phyloP scores from a whole-genome alignment of 2,888 invertebrate species.

The Ephialtes manifestator region DNA sequence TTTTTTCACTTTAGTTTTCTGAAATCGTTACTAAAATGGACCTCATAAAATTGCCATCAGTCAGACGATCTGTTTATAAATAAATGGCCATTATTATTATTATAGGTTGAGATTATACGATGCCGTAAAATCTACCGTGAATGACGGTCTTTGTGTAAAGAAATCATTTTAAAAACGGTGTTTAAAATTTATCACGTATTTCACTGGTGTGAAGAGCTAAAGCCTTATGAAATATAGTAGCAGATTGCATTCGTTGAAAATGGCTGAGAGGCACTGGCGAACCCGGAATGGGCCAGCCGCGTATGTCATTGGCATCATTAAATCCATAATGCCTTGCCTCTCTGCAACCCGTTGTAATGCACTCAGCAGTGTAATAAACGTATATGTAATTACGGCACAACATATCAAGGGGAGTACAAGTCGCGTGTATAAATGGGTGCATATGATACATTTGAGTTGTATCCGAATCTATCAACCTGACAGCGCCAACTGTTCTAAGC shows the following conservation, averaged over 20 bases:
- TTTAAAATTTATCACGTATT: no score
- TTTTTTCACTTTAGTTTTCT: no score
- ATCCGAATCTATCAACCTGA: neutral
- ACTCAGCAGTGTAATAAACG: conserved; percentile 35
- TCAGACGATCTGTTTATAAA: no score
- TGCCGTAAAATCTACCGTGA: no score
- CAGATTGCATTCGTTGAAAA: neutral
- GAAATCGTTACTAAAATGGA: no score
- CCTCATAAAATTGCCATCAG: no score
- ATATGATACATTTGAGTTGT: conserved; percentile 4
- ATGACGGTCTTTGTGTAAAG: no score
- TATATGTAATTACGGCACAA: conserved; percentile 8
- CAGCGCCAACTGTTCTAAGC: neutral
- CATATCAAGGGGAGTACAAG: neutral
- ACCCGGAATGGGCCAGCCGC: conserved; percentile 24
- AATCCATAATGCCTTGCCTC: conserved; percentile 50
- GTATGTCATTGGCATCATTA: conserved; percentile 63
- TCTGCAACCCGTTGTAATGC: conserved; percentile 20
- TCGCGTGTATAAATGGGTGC: neutral
- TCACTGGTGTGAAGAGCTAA: no score
- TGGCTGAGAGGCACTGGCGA: conserved; percentile 59
- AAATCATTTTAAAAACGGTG: no score
- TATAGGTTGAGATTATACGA: no score
- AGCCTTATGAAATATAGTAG: neutral
- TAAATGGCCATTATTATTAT: no score